Percentiles rank a stretch among this genome's conserved stretches.
phyloP scores from a whole-genome alignment of 2,797 vertebrate genomes.

The Labroides dimidiatus region DNA sequence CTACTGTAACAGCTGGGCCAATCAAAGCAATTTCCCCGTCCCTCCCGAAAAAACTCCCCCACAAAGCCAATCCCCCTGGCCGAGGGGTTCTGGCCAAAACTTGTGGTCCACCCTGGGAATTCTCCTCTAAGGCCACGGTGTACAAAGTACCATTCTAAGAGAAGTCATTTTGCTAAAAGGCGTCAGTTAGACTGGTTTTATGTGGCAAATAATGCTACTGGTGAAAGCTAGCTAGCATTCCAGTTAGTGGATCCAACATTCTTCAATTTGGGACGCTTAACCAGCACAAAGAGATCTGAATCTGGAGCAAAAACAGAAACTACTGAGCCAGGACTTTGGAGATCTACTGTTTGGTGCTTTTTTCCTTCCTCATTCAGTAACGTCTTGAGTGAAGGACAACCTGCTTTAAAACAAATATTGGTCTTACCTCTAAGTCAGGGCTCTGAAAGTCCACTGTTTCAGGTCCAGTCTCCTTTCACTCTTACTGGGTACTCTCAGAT shows the following conservation, averaged over 20 bases:
- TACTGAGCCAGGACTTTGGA: slow-evolving; percentile 23
- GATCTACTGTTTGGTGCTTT: slow-evolving; percentile 13
- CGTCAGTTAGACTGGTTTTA: slow-evolving; percentile 76
- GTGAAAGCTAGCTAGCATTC: slow-evolving; percentile 69
- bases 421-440: slow-evolving; percentile 18
- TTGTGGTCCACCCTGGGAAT: slow-evolving; percentile 79
- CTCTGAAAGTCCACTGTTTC: slow-evolving; percentile 19
- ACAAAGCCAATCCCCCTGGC: slow-evolving; percentile 79
- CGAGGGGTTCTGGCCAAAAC: slow-evolving; percentile 74
- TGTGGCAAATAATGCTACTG: slow-evolving; percentile 63
- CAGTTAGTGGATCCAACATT: slow-evolving; percentile 59
- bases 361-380: slow-evolving; percentile 21
- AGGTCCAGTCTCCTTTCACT: slow-evolving; percentile 33
- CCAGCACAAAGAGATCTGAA: background rate
- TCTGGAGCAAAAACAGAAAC: slow-evolving; percentile 6
- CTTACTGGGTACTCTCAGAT: slow-evolving; percentile 32
- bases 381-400: slow-evolving; percentile 38
- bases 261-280: slow-evolving; percentile 30
- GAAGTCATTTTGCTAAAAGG: slow-evolving; percentile 75
- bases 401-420: slow-evolving; percentile 36
- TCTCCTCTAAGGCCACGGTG: slow-evolving; percentile 65
- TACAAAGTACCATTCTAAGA: slow-evolving; percentile 84
- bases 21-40: slow-evolving; percentile 84
- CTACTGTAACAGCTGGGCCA: slow-evolving; percentile 84
- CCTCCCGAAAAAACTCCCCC: slow-evolving; percentile 69